Evolutionary conservation across 2,797 vertebrate species (phyloP), one percentile per base, ranked within the genome.

Genomic region (Microctenopoma steveboyesi): DNA sequence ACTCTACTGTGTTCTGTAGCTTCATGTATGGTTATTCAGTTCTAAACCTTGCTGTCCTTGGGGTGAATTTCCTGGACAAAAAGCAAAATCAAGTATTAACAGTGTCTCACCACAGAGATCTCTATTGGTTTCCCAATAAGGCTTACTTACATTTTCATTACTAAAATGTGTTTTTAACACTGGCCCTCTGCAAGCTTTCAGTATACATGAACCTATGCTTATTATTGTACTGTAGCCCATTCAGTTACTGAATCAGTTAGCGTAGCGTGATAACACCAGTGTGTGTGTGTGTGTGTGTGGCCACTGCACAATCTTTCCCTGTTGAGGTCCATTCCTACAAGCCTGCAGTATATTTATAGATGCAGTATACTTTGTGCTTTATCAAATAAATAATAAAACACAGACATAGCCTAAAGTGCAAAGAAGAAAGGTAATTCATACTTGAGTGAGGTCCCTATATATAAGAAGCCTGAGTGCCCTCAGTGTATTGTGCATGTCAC

Each of bases 381-480:
- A 85, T 79, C 85, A 89, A 88, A 92, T 93, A 89, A 93, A 93
- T 93, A 93, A 93, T 92, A 84, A 84, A 93, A 88, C 76, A 82
- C 72, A 83, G 81, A 76, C 86, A 86, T 79, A 81, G 86, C 84
- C 81, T 61, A 72, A 84, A 86, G 87, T 84, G 86, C 71, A 71
- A 88, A 74, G 81, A 79, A 84, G 87, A 85, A 86, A 89, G 85
- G 77, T 85, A 88, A 86, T 89, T 90, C 86, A 87, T 79, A 85
- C 79, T 86, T 87, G 86, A 92, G 78, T 90, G 87, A 76, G 83
- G 80, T 51, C 77, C 81, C 87, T 87, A 87, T 84, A 89, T 85
- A 86, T 87, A 78, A 76, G 82, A 73, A 83, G 80, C 76, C 67
- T 84, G 75, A 90, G 87, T 88, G 87, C 88, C 79, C 52, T 80